Percentiles rank a stretch among this genome's conserved stretches.
These are phyloP conservation scores for Serrognathus titanus DNA, from an alignment of 2,888 invertebrate species.

Conservation along the genomic window DNA sequence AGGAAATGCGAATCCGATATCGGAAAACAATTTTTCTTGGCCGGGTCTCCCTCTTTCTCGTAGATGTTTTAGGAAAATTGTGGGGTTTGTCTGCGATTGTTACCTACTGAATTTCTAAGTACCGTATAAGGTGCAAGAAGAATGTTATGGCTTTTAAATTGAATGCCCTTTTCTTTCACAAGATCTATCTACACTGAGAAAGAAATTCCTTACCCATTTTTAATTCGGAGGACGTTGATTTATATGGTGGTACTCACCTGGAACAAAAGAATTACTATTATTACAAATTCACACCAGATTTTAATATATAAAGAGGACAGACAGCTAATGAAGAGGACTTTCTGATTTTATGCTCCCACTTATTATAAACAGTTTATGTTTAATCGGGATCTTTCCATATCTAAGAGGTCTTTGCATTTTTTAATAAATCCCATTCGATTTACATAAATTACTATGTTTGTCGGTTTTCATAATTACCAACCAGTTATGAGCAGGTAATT, in stretches of 20 bases:
- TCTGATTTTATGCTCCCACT: no score
- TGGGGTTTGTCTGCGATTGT: conserved; percentile 28
- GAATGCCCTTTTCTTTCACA: neutral
- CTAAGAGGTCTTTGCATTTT: no score
- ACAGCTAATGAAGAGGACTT: no score
- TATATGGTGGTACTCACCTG: conserved; percentile 22
- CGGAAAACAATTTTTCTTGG: conserved; percentile 54
- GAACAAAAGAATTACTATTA: conserved; percentile 6
- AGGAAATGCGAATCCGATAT: conserved; percentile 47
- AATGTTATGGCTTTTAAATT: conserved; percentile 11
- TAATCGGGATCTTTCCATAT: no score
- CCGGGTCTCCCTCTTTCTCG: conserved; percentile 32
- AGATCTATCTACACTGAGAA: neutral
- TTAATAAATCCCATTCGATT: no score
- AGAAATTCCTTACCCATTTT: conserved; percentile 11
- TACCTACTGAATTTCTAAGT: conserved; percentile 24
- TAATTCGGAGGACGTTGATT: conserved; percentile 6
- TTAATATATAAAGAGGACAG: no score
- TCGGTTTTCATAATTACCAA: no score
- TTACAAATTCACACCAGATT: no score
- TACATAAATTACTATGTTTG: no score
- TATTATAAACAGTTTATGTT: no score
- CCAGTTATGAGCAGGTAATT: neutral
- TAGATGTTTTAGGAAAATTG: conserved; percentile 28
- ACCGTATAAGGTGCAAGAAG: conserved; percentile 14